phyloP scores from a whole-genome alignment of 2,888 invertebrate species.

The Taenaris catops region DNA sequence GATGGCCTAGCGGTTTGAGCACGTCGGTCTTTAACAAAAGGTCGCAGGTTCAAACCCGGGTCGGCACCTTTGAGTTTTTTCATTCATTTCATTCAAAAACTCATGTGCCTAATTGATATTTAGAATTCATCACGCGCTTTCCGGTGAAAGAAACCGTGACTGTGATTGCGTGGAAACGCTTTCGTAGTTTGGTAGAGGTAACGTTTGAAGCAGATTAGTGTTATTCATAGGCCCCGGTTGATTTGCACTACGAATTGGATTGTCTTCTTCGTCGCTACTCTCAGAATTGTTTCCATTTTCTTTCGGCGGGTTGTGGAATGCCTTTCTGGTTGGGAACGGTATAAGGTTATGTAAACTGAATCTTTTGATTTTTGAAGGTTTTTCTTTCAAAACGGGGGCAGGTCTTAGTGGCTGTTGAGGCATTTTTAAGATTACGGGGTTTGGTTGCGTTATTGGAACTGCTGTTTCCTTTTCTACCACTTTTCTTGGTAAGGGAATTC shows the following conservation, averaged over 20 bases:
- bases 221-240: conserved; percentile 79
- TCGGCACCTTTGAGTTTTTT: too few species aligned
- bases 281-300: conserved; percentile 76
- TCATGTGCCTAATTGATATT: too few species aligned
- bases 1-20: too few species aligned
- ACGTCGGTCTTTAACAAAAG: too few species aligned
- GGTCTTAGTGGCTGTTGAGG: conserved; percentile 69
- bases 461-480: conserved; percentile 46
- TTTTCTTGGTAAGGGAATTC: conserved; percentile 50
- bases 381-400: conserved; percentile 67
- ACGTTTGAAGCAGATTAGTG: conserved; percentile 68
- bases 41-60: too few species aligned
- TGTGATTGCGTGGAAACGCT: conserved; percentile 68
- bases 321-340: conserved; percentile 72
- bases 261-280: conserved; percentile 80
- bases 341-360: conserved; percentile 74
- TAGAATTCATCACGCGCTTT: too few species aligned
- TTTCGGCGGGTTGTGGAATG: conserved; percentile 65
- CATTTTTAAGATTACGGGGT: conserved; percentile 56
- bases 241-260: conserved; percentile 59
- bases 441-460: conserved; percentile 36
- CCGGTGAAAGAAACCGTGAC: too few species aligned
- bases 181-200: conserved; percentile 80
- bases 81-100: too few species aligned
- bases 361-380: conserved; percentile 68